Percentiles rank a stretch among this genome's conserved stretches.
These are phyloP conservation scores for Bagarius yarrelli DNA, from an alignment of 2,113 vertebrate genomes.

Conservation along the genomic window DNA sequence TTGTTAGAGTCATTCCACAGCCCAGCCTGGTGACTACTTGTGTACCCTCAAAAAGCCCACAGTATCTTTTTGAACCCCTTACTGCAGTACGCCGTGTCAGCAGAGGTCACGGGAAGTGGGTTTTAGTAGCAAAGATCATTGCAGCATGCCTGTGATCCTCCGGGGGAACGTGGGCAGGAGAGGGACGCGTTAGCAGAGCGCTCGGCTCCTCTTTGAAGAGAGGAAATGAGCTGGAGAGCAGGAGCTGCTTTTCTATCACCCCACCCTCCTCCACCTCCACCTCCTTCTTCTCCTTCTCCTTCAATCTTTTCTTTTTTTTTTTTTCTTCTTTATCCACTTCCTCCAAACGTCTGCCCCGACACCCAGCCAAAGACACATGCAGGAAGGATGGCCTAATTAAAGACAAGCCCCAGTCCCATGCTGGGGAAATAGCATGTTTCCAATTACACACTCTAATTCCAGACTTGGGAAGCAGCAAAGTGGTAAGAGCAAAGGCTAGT, in stretches of 20 bases:
- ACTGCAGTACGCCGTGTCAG: constrained; percentile 15
- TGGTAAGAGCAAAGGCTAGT: constrained; percentile 49
- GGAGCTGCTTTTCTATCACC: constrained; percentile 6
- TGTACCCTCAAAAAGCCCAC: constrained; percentile 6
- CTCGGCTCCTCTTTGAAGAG: constrained; percentile 40
- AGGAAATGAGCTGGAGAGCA: constrained; percentile 43
- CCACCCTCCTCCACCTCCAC: not conserved
- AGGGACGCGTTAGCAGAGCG: constrained; percentile 4
- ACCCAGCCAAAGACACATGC: constrained; percentile 48
- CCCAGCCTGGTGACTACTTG: not conserved
- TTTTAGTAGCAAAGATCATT: constrained; percentile 3
- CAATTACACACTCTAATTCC: constrained; percentile 75
- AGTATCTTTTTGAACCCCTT: constrained; percentile 19
- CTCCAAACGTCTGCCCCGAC: constrained; percentile 20
- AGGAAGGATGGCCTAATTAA: constrained; percentile 46
- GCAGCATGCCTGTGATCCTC: constrained; percentile 30
- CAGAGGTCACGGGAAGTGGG: constrained; percentile 38
- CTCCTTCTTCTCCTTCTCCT: not conserved
- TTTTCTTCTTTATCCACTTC: constrained; percentile 14
- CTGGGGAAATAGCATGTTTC: constrained; percentile 73
- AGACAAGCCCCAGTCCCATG: constrained; percentile 73
- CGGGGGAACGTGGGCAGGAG: constrained; percentile 8
- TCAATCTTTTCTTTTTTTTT: not conserved
- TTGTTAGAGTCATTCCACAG: not conserved
- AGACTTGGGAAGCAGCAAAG: constrained; percentile 58